These are phyloP conservation scores for Neofelis nebulosa DNA, from an alignment of 2,113 vertebrate species.

Conservation along the genomic window DNA sequence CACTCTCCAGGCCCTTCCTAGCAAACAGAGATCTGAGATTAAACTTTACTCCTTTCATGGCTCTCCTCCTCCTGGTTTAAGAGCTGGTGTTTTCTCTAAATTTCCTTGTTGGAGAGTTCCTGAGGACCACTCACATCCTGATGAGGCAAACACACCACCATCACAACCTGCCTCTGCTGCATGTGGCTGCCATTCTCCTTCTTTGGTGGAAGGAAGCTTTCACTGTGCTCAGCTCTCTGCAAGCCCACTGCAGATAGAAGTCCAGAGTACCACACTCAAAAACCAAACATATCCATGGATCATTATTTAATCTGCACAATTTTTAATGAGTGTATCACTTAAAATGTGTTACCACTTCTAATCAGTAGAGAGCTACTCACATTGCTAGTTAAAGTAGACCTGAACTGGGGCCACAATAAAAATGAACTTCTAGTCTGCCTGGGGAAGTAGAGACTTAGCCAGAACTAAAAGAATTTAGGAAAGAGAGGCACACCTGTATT, in stretches of 20 bases:
- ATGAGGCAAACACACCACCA: background rate
- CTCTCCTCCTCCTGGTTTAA: background rate
- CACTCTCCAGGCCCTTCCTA: slow-evolving; percentile 97
- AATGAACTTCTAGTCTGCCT: background rate
- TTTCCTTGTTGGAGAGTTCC: slow-evolving; percentile 1
- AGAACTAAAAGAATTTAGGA: slow-evolving; percentile 9
- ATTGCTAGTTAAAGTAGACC: background rate
- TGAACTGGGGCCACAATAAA: slow-evolving; percentile 17
- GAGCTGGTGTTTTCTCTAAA: slow-evolving; percentile 25
- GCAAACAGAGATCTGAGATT: slow-evolving; percentile 71
- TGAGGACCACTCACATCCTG: background rate
- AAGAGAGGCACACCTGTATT: background rate
- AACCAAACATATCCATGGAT: background rate
- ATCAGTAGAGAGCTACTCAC: slow-evolving; percentile 22
- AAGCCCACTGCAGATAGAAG: background rate
- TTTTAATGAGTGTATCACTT: slow-evolving; percentile 30
- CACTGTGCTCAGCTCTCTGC: background rate
- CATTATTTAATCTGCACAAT: slow-evolving; percentile 25
- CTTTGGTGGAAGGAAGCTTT: background rate
- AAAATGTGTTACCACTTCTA: slow-evolving; percentile 3
- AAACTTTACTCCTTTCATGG: slow-evolving; percentile 39
- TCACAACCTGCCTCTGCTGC: background rate
- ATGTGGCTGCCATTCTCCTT: background rate
- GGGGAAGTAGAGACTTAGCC: background rate
- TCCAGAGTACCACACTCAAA: slow-evolving; percentile 1